These are phyloP conservation scores for Ornithoptera alexandrae DNA, from an alignment of 2,888 invertebrate genomes.

Conservation along the genomic window DNA sequence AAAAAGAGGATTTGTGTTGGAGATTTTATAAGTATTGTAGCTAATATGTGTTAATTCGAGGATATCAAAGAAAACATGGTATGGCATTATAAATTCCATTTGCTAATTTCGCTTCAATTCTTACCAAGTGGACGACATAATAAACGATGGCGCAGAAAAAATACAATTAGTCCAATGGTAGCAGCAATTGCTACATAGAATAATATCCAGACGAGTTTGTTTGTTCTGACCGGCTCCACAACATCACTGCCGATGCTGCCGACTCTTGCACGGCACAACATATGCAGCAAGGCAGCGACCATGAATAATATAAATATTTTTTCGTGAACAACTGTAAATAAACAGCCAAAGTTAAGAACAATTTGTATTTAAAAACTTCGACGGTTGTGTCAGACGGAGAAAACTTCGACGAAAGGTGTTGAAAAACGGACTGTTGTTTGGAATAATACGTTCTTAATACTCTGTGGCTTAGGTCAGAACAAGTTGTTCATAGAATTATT, in stretches of 20 bases:
- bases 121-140: slow-evolving; percentile 94
- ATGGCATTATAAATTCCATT: no score
- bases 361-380: background rate
- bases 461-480: no score
- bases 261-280: slow-evolving; percentile 80
- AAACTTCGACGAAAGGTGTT: no score
- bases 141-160: slow-evolving; percentile 93
- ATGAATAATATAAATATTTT: slow-evolving; percentile 95
- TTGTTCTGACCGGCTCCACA: slow-evolving; percentile 81
- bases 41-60: no score
- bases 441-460: no score
- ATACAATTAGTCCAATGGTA: slow-evolving; percentile 90
- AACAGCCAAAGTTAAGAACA: background rate
- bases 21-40: no score
- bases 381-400: no score
- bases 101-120: slow-evolving; percentile 38
- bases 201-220: slow-evolving; percentile 83
- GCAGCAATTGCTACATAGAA: slow-evolving; percentile 88
- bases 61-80: no score
- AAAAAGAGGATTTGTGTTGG: no score
- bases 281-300: slow-evolving; percentile 90
- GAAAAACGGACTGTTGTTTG: no score
- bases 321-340: slow-evolving; percentile 89
- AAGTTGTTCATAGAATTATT: no score
- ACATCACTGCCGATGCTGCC: slow-evolving; percentile 64